These are phyloP conservation scores for Crenuchus spilurus DNA, from an alignment of 2,797 vertebrate species.

Conservation along the genomic window DNA sequence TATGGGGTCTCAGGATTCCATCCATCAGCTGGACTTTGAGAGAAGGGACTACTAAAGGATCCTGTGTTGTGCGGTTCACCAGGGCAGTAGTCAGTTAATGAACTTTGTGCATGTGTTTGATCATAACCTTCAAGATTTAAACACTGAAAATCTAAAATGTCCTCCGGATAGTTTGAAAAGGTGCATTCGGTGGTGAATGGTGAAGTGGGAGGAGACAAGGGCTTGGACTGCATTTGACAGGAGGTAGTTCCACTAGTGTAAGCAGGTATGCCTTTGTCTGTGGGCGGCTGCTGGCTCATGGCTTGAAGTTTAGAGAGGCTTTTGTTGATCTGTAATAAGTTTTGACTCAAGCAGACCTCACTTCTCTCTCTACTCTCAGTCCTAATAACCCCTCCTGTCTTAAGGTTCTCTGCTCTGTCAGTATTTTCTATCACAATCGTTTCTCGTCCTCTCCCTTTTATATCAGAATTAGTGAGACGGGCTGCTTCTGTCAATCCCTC, in stretches of 20 bases:
- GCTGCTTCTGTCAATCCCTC: slow-evolving; percentile 59
- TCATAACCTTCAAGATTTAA: slow-evolving; percentile 82
- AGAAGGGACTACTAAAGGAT: slow-evolving; percentile 81
- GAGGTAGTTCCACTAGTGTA: slow-evolving; percentile 57
- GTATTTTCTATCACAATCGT: slow-evolving; percentile 55
- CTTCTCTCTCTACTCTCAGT: slow-evolving; percentile 47
- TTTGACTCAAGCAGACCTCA: slow-evolving; percentile 75
- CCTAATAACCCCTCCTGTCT: slow-evolving; percentile 62
- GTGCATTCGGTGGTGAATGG: slow-evolving; percentile 72
- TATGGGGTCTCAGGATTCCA: slow-evolving; percentile 81
- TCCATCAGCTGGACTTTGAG: slow-evolving; percentile 79
- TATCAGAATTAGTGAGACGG: background rate
- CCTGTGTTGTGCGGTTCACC: slow-evolving; percentile 76
- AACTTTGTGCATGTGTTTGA: slow-evolving; percentile 72
- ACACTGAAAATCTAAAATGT: slow-evolving; percentile 81
- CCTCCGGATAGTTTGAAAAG: slow-evolving; percentile 79
- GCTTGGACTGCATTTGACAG: slow-evolving; percentile 71
- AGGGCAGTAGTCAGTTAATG: slow-evolving; percentile 77
- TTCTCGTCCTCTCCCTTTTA: slow-evolving; percentile 50
- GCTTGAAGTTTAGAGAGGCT: slow-evolving; percentile 79
- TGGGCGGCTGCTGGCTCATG: slow-evolving; percentile 70
- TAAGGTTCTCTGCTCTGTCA: slow-evolving; percentile 66
- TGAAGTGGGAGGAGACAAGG: slow-evolving; percentile 76
- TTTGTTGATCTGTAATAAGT: slow-evolving; percentile 80
- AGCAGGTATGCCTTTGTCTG: slow-evolving; percentile 65